Percentiles rank a stretch among this genome's conserved stretches.
Evolutionary conservation across 1,140 invertebrate species (phyloP).

Genomic region (Mylabris phalerata): DNA sequence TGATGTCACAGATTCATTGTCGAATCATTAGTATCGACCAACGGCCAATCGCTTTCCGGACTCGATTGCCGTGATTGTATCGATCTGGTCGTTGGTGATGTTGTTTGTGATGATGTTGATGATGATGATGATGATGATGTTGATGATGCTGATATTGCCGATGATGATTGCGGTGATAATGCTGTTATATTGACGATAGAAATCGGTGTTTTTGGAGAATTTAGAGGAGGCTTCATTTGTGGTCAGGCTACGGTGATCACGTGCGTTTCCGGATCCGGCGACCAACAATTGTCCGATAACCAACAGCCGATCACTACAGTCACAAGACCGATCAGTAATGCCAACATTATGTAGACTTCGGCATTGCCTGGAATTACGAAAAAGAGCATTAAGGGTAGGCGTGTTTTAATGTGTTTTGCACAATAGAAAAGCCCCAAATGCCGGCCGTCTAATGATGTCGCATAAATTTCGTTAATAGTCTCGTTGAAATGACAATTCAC

Average conservation of each 20-base stretch:
- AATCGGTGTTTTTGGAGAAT: constrained; percentile 45
- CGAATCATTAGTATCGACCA: constrained; percentile 35
- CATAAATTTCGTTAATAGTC: neutral
- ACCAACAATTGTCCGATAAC: constrained; percentile 69
- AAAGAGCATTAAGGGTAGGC: neutral
- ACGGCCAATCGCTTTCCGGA: constrained; percentile 39
- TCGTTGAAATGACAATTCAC: neutral
- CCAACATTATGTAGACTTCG: constrained; percentile 64
- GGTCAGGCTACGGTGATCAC: constrained; percentile 59
- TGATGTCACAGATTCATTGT: constrained; percentile 40
- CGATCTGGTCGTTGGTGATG: too few relatives aligned
- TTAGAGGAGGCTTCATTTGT: constrained; percentile 35
- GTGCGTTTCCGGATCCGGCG: constrained; percentile 58
- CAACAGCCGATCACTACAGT: constrained; percentile 66
- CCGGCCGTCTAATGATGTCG: neutral
- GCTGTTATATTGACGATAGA: constrained; percentile 18
- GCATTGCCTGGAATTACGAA: constrained; percentile 53
- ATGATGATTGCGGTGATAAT: too few relatives aligned
- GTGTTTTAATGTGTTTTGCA: neutral
- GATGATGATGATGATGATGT: constrained; percentile 16
- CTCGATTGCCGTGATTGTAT: constrained; percentile 18
- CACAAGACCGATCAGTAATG: constrained; percentile 60
- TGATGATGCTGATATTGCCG: constrained; percentile 20
- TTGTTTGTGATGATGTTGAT: constrained; percentile 16
- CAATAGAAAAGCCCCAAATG: neutral